Evolutionary conservation across 2,113 vertebrate genomes (phyloP), one percentile per base, ranked within the genome.

Genomic region (Neolamprologus modestus): DNA sequence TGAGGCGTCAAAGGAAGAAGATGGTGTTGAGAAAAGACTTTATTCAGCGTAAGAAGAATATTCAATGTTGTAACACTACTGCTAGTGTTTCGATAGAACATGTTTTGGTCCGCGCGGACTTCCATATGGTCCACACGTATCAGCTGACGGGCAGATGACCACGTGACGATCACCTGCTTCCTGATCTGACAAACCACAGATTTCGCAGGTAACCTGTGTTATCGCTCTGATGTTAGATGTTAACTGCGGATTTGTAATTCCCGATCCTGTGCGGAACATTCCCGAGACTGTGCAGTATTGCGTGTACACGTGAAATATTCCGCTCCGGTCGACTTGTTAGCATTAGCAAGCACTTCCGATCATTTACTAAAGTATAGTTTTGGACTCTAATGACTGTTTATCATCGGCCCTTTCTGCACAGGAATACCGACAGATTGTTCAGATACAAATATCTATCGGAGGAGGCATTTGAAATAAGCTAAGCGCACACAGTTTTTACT

Each of bases 141-240:
- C 80, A 78, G 54, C 1, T 89, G 80, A 89, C 73, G 2, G 14
- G 6, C 10, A 40, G 24, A 4, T 2, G 84, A 6, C 89, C 86
- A 91, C 59, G 52, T 91, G 84, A 91, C 55, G 9, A 76, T 17
- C 42, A 28, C 6, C 71, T 3, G 71, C 45, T 11, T 50, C 24
- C 42, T 50, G 71, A 1, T 17, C 21, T 11, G 68, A 28, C 24
- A 11, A 76, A 1, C 24, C 1, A 0, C 16, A 12, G 6, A 6
- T 50, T 68, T 24, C 9, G 2, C 59, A 91, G 90, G 86, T 88
- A 86, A 87, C 12, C 17, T 8, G 21, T 10, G 6, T 53, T 19
- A 5, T 47, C 8, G 2, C 4, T 19, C 40, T 26, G 0, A 28
- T 19, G 42, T 19, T 47, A 50, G 24, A 28, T 2, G 42, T 31